These are phyloP conservation scores for Odontophorus gujanensis DNA, from an alignment of 2,113 vertebrate species.

Conservation along the genomic window DNA sequence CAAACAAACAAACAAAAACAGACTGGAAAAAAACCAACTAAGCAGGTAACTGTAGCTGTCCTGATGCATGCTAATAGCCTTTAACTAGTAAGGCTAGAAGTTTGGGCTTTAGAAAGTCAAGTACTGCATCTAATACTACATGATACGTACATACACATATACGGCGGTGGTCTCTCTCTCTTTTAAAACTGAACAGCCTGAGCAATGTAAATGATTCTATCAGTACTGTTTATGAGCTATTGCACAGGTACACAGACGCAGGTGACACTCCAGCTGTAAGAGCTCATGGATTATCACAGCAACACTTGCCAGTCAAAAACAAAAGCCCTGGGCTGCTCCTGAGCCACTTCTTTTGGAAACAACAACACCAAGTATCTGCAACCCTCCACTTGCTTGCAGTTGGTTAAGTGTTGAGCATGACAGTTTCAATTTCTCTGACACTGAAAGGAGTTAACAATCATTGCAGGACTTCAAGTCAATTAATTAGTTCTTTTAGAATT, in stretches of 20 bases:
- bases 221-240: accelerated
- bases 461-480: background rate
- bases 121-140: background rate
- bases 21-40: too few relatives aligned
- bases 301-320: background rate
- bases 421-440: background rate
- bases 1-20: too few relatives aligned
- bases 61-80: background rate
- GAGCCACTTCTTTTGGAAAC: background rate
- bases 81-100: background rate
- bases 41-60: background rate
- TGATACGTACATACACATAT: background rate
- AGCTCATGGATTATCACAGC: accelerated
- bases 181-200: background rate
- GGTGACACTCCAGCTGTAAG: background rate
- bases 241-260: background rate
- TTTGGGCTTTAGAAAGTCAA: background rate
- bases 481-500: background rate
- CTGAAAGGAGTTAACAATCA: background rate
- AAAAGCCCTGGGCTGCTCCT: background rate
- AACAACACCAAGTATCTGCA: accelerated
- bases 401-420: too few relatives aligned
- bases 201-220: background rate
- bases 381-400: background rate
- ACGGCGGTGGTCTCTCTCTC: too few relatives aligned